Evolutionary conservation across 2,888 invertebrate species (phyloP), one percentile per base, ranked within the genome.

Genomic region (Parnassius orleans): DNA sequence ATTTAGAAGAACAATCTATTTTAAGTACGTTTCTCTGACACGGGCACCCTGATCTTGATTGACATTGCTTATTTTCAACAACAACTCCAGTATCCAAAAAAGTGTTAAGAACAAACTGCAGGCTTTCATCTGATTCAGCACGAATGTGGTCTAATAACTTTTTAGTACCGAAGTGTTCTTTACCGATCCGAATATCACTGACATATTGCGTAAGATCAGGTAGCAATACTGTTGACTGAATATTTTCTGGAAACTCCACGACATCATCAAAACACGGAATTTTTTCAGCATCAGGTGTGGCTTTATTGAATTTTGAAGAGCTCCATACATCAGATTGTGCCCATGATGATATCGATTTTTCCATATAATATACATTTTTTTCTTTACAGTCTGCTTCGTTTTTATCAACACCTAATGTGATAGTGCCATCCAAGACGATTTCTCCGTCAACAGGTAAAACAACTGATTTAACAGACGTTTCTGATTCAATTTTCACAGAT

Each of bases 201-300:
- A 90, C 68, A 48, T 57, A 66, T 67, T 90, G 90, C 2, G 63
- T 65, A 0, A 52, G 15, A 43, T 80, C 72, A 33, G 90, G 90
- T 41, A 90, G 69, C 0, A 57, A 55, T 2, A 90, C 68, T 0
- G 80, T 78, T 19, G 83, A 86, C 56, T 76, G 77, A 0, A 78
- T 68, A 46, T 80, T 72, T 10, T 48, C 46, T 0, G 90, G 86
- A 63, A 92, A 90, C 41, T 79, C 74, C 0, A 90, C 92, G 9
- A 76, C 69, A 65, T 93, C 93, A 53, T 89, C 81, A 19, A 72
- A 79, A 65, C 93, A 93, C 0, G 93, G 93, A 1, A 92, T 68
- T 66, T 87, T 81, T 65, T 93, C 92, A 0, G 85, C 76, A 68
- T 93, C 90, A 0, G 93, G 93, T 7, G 92, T 86, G 1, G 93